Percentiles rank a stretch among this genome's conserved stretches.
Conservation (phyloP, 1,140 invertebrate species). For the Hycleus phaleratus region DNA sequence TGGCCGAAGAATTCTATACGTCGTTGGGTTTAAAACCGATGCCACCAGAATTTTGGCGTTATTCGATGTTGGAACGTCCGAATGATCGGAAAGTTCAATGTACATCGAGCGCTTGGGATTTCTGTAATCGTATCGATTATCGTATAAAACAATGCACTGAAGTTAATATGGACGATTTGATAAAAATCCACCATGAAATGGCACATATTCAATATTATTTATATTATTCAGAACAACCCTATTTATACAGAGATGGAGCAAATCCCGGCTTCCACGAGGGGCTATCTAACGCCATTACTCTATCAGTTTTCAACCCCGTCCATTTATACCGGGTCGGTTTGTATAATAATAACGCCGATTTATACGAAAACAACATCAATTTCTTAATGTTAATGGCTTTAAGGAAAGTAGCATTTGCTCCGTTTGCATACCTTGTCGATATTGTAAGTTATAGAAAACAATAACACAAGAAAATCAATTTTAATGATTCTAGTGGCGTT, state of each 20-base stretch:
- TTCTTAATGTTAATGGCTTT: constrained; percentile 73
- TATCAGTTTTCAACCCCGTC: constrained; percentile 65
- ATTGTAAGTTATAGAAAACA: constrained; percentile 44
- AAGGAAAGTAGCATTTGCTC: constrained; percentile 73
- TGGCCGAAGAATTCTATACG: constrained; percentile 73
- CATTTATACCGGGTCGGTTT: constrained; percentile 68
- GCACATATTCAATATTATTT: constrained; percentile 76
- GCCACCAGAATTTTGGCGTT: constrained; percentile 71
- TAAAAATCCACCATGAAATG: constrained; percentile 81
- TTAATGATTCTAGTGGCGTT: constrained; percentile 55
- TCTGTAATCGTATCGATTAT: constrained; percentile 74
- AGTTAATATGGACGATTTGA: constrained; percentile 69
- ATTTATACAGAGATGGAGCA: constrained; percentile 66
- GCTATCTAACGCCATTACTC: constrained; percentile 74
- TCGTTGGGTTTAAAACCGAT: constrained; percentile 70
- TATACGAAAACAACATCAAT: constrained; percentile 67
- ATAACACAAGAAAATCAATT: constrained; percentile 1
- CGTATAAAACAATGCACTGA: constrained; percentile 86
- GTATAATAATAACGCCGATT: constrained; percentile 57
- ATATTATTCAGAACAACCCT: constrained; percentile 69
- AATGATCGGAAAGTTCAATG: constrained; percentile 68
- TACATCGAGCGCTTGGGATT: constrained; percentile 83
- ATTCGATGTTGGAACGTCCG: constrained; percentile 66
- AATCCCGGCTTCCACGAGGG: constrained; percentile 85
- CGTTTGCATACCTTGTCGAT: constrained; percentile 69